Evolutionary conservation across 2,888 invertebrate species (phyloP).

Genomic region (Bimastos eiseni): DNA sequence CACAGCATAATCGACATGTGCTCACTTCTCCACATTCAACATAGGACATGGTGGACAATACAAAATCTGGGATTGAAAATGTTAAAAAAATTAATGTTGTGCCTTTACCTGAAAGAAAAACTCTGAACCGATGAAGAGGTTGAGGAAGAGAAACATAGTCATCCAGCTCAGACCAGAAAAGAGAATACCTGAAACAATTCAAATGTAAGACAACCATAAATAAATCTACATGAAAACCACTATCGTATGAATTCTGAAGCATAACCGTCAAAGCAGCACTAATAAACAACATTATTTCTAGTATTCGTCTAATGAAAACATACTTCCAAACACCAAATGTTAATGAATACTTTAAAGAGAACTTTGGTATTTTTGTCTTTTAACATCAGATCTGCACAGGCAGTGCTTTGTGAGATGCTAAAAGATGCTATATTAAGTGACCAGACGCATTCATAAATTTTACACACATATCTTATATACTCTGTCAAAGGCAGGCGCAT

Average conservation of each 20-base stretch:
- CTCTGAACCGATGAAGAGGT: conserved; percentile 82
- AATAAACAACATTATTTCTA: neutral
- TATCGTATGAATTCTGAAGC: neutral
- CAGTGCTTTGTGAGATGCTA: no score
- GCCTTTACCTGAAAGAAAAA: conserved; percentile 70
- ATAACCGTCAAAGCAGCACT: neutral
- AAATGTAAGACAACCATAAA: neutral
- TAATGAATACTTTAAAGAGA: neutral
- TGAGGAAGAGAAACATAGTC: conserved; percentile 74
- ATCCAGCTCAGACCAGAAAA: conserved; percentile 81
- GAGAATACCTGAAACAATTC: conserved; percentile 67
- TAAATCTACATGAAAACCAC: neutral
- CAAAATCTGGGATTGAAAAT: neutral
- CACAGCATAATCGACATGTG: neutral
- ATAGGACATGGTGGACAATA: neutral
- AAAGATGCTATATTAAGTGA: no score
- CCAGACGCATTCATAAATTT: no score
- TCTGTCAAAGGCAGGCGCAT: no score
- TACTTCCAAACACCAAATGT: neutral
- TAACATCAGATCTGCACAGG: no score
- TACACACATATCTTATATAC: no score
- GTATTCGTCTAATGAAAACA: neutral
- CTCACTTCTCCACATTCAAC: neutral
- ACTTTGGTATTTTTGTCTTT: no score
- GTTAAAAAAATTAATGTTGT: neutral